phyloP scores from a whole-genome alignment of 2,113 vertebrate species.

The Bubo blakistoni region DNA sequence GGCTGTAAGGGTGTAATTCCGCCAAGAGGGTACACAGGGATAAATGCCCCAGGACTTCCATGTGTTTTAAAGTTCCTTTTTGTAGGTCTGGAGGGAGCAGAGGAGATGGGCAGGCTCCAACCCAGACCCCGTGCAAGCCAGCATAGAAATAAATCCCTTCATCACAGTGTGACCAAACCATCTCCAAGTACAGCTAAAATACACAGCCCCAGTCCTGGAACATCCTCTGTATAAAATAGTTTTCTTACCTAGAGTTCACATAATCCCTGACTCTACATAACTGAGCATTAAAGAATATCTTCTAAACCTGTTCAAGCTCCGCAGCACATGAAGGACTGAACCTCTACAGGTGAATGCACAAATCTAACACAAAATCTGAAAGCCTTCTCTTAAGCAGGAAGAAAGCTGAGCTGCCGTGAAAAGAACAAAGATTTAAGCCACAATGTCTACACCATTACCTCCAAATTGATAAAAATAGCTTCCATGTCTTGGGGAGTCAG shows the following conservation, averaged over 20 bases:
- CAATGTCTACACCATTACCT: slow-evolving; percentile 65
- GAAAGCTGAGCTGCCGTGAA: not conserved
- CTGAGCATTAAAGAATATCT: not conserved
- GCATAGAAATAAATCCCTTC: not conserved
- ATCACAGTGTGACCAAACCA: not conserved
- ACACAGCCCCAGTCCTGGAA: not conserved
- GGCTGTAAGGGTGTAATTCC: rapidly evolving
- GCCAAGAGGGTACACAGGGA: not conserved
- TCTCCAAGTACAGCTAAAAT: not conserved
- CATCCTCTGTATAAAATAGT: rapidly evolving
- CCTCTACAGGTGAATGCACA: not conserved
- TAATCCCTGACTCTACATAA: not conserved
- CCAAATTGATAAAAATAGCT: slow-evolving; percentile 93
- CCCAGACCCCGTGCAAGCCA: not conserved
- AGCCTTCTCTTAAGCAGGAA: not conserved
- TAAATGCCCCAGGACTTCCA: not conserved
- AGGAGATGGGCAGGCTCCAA: not conserved
- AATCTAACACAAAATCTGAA: not conserved
- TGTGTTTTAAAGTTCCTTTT: not conserved
- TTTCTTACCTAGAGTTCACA: not conserved
- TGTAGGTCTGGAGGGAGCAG: not conserved
- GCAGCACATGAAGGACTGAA: not conserved
- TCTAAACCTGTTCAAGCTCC: not conserved
- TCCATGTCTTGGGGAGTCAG: slow-evolving; percentile 88
- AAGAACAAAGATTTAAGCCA: not conserved